These are phyloP conservation scores for Branchellion lobata DNA, from an alignment of 2,888 invertebrate genomes.

Conservation along the genomic window DNA sequence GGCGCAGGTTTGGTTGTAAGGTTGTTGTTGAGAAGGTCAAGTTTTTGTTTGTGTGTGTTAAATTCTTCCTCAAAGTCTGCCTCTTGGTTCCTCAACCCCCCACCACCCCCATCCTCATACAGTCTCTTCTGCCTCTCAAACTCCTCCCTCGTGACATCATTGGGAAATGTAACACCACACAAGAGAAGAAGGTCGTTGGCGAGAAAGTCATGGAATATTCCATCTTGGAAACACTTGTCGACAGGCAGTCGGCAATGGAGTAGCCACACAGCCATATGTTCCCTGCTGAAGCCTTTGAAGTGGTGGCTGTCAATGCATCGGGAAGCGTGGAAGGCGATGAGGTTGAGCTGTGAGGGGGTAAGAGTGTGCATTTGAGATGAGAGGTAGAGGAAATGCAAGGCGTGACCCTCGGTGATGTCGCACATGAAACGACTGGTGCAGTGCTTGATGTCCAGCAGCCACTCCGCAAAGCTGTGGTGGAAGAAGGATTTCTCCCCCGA, in stretches of 20 bases:
- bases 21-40: background rate
- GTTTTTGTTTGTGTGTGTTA: background rate
- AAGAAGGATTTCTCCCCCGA: conserved; percentile 71
- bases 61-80: background rate
- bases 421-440: conserved; percentile 76
- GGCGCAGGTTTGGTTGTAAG: background rate
- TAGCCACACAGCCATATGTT: conserved; percentile 77
- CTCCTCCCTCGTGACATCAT: background rate
- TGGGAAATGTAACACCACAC: conserved; percentile 81
- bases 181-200: conserved; percentile 75
- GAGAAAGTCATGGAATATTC: conserved; percentile 57
- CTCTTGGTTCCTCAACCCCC: background rate
- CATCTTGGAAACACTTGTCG: conserved; percentile 56
- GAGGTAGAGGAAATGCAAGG: conserved; percentile 68
- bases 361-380: conserved; percentile 67
- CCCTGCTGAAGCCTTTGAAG: conserved; percentile 57
- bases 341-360: conserved; percentile 60
- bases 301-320: conserved; percentile 56
- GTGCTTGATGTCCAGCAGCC: conserved; percentile 95
- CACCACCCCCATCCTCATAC: background rate
- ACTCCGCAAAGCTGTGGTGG: conserved; percentile 90
- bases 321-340: conserved; percentile 65
- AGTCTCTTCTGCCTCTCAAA: background rate
- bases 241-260: conserved; percentile 63
- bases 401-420: conserved; percentile 77